Conservation (phyloP, 30 jellyfish, hydroid and myxozoan species). For the Hydractinia echinata region DNA sequence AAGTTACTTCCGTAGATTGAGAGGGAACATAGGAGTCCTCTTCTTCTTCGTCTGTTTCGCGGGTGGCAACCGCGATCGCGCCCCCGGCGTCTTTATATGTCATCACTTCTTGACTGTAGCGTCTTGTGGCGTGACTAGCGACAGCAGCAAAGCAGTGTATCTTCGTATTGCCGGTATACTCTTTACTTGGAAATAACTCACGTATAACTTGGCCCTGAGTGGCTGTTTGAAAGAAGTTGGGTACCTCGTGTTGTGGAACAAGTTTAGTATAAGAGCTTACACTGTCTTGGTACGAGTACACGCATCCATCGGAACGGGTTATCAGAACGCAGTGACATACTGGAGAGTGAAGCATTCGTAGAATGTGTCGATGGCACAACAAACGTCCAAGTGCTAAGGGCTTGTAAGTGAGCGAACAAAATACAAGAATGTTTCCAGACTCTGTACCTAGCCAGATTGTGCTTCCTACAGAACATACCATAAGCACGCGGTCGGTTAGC, state of each 20-base stretch:
- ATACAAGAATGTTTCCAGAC: slow-evolving; percentile 68
- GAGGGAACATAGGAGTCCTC: not conserved
- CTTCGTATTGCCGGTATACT: slow-evolving; percentile 44
- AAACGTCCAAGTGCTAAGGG: slow-evolving; percentile 82
- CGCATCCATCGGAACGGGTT: slow-evolving; percentile 57
- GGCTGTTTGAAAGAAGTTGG: not conserved
- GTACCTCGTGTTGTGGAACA: slow-evolving; percentile 41
- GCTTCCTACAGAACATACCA: slow-evolving; percentile 90
- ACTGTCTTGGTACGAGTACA: slow-evolving; percentile 60
- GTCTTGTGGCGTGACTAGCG: slow-evolving; percentile 43
- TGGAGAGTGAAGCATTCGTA: slow-evolving; percentile 73
- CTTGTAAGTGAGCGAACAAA: slow-evolving; percentile 68
- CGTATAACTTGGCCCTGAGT: slow-evolving; percentile 28
- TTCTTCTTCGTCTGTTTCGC: slow-evolving; percentile 5
- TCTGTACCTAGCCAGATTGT: slow-evolving; percentile 87
- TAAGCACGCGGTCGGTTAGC: slow-evolving; percentile 40
- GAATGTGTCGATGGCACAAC: slow-evolving; percentile 46
- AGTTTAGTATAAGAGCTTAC: slow-evolving; percentile 38
- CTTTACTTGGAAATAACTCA: slow-evolving; percentile 57
- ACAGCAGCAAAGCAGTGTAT: slow-evolving; percentile 89
- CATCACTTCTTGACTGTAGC: slow-evolving; percentile 43
- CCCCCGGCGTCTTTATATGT: slow-evolving; percentile 45
- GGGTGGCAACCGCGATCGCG: slow-evolving; percentile 46
- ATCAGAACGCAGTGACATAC: slow-evolving; percentile 69
- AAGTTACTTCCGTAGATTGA: slow-evolving; percentile 20